Conservation (phyloP, 2,113 vertebrate species). For the Nibea albiflora region DNA sequence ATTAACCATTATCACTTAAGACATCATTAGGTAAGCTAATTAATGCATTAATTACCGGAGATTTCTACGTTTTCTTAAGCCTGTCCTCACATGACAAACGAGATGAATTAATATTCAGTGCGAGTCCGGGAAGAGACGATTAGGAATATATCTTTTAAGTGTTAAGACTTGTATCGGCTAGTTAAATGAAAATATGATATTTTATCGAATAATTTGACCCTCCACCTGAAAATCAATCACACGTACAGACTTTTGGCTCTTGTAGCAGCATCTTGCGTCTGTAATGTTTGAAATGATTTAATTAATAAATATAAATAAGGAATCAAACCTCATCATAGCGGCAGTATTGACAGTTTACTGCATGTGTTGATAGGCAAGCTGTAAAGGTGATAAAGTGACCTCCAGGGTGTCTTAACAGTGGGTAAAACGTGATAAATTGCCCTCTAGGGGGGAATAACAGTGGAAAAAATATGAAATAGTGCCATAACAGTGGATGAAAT, state of each 20-base stretch:
- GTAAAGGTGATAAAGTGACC: no score
- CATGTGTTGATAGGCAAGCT: not conserved
- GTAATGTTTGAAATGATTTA: no score
- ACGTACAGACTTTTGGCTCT: no score
- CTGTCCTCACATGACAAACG: slow-evolving; percentile 54
- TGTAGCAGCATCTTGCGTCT: no score
- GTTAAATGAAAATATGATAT: not conserved
- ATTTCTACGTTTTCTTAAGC: slow-evolving; percentile 30
- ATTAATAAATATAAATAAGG: not conserved
- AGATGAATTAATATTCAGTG: slow-evolving; percentile 5
- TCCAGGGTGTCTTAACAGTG: no score
- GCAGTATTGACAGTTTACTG: not conserved
- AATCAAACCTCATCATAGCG: not conserved
- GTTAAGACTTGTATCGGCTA: not conserved
- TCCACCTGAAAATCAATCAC: no score
- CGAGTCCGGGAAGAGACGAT: slow-evolving; percentile 16
- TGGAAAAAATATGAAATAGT: no score
- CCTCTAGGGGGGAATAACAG: no score
- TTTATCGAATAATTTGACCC: no score
- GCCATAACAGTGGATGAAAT: no score
- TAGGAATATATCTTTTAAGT: not conserved
- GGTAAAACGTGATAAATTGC: no score
- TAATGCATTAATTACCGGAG: slow-evolving; percentile 50
- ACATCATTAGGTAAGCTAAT: slow-evolving; percentile 60
- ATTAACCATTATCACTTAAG: slow-evolving; percentile 31